Percentiles rank a stretch among this genome's conserved stretches.
phyloP scores from a whole-genome alignment of 92 coral and sea anemone species.

The Paramuricea clavata region DNA sequence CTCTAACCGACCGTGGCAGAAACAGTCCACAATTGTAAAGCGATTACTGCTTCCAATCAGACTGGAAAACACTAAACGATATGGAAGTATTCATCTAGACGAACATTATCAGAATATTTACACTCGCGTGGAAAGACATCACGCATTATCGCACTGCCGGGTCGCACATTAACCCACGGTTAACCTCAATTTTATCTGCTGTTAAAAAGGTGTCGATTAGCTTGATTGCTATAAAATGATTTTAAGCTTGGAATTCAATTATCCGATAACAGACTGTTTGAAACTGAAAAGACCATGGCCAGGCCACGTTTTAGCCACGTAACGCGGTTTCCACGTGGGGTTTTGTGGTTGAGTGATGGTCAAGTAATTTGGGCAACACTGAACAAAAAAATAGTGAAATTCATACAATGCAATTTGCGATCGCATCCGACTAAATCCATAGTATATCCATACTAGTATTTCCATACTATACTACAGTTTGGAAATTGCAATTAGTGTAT shows the following conservation, averaged over 20 bases:
- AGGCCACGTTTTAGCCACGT: background rate
- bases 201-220: conserved; percentile 96
- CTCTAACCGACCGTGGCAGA: background rate
- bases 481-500: no score
- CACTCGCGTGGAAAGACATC: background rate
- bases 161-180: background rate
- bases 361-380: no score
- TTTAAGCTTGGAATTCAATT: conserved; percentile 98
- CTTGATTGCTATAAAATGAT: conserved; percentile 96
- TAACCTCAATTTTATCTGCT: conserved; percentile 68
- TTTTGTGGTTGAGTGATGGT: no score
- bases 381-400: no score
- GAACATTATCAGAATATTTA: background rate
- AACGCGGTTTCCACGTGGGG: background rate
- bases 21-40: background rate
- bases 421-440: no score
- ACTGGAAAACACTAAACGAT: background rate
- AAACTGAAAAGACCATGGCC: background rate
- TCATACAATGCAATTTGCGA: no score
- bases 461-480: no score
- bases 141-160: background rate
- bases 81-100: background rate
- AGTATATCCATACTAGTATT: no score
- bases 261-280: conserved; percentile 62
- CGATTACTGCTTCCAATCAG: background rate